phyloP scores from a whole-genome alignment of 2,888 invertebrate genomes.

The Nymphalis c-album region DNA sequence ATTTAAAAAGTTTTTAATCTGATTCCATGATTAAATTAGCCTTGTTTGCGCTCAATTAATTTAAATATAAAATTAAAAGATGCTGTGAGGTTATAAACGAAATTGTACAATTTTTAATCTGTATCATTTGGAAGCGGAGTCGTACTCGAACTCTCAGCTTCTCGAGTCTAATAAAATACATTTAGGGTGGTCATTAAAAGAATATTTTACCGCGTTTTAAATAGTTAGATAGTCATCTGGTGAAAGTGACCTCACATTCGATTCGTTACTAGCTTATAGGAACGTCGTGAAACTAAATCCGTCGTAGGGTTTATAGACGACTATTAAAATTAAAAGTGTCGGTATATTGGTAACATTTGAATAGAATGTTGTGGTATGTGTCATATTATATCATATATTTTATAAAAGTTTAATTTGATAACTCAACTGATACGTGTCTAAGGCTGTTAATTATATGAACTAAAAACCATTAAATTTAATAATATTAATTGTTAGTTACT shows the following conservation, averaged over 20 bases:
- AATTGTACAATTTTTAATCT: conserved; percentile 71
- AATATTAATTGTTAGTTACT: too few species aligned
- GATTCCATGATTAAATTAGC: conserved; percentile 51
- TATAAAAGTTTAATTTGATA: not conserved
- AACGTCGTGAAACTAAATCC: conserved; percentile 65
- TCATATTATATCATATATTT: not conserved
- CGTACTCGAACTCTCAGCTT: conserved; percentile 50
- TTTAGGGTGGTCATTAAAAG: conserved; percentile 73
- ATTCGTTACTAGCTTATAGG: conserved; percentile 62
- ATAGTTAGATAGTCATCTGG: conserved; percentile 78
- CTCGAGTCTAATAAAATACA: conserved; percentile 70
- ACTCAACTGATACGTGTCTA: not conserved
- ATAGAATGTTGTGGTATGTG: not conserved
- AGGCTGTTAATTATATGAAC: not conserved
- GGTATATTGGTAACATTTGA: not conserved
- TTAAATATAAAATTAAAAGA: conserved; percentile 68
- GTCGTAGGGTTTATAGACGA: conserved; percentile 41
- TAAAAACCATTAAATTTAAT: too few species aligned
- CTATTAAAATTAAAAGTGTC: conserved; percentile 20
- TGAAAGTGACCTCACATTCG: conserved; percentile 73
- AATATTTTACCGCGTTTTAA: conserved; percentile 79
- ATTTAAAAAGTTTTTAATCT: conserved; percentile 43
- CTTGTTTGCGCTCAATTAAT: conserved; percentile 77
- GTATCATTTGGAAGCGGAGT: conserved; percentile 58
- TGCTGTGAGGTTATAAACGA: conserved; percentile 62